Conservation (phyloP, 2,797 vertebrate genomes). For the Alcedo atthis region DNA sequence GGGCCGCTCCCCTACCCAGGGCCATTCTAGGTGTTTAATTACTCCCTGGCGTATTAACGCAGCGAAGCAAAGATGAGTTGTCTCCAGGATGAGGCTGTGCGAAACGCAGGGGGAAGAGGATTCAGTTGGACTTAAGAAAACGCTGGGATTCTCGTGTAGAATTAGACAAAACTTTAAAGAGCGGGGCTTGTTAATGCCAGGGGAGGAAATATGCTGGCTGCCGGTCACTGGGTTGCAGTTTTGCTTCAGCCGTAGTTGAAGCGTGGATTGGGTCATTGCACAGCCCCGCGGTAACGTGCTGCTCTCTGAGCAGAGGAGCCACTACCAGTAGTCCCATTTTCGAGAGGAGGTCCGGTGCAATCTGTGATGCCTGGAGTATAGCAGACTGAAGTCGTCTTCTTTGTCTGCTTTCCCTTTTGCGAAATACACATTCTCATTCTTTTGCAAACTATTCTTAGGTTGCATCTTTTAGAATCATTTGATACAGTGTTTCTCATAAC, state of each 20-base stretch:
- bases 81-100: background rate
- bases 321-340: rapidly evolving
- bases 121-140: background rate
- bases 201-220: background rate
- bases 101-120: background rate
- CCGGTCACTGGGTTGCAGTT: background rate
- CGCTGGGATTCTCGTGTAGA: background rate
- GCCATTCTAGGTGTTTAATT: rapidly evolving
- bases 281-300: rapidly evolving
- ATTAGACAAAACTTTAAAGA: background rate
- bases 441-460: background rate
- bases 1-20: rapidly evolving
- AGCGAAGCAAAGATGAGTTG: background rate
- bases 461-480: rapidly evolving
- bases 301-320: rapidly evolving
- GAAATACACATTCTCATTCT: background rate
- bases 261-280: rapidly evolving
- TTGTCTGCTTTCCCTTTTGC: background rate
- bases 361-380: rapidly evolving
- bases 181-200: background rate
- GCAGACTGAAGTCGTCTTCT: background rate
- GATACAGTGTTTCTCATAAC: rapidly evolving
- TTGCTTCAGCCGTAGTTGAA: no score
- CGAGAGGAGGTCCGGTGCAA: rapidly evolving
- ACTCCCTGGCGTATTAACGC: background rate